phyloP scores from a whole-genome alignment of 2,797 vertebrate genomes.

The Eupleurogrammus muticus region DNA sequence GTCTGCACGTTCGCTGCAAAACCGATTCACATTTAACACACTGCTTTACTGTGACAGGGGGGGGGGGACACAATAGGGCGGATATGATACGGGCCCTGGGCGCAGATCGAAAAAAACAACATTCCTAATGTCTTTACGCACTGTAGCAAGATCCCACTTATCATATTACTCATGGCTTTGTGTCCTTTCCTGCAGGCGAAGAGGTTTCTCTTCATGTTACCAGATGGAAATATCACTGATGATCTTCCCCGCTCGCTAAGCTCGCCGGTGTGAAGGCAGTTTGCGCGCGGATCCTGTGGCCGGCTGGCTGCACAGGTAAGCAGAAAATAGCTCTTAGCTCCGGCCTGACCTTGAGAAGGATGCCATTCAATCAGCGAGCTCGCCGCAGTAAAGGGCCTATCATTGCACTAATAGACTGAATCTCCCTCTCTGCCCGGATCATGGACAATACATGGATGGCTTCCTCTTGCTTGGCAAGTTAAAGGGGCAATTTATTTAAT shows the following conservation, averaged over 20 bases:
- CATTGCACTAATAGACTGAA: constrained; percentile 80
- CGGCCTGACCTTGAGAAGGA: constrained; percentile 79
- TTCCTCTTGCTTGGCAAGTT: constrained; percentile 74
- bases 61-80: constrained; percentile 64
- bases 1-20: constrained; percentile 35
- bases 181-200: constrained; percentile 75
- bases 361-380: constrained; percentile 79
- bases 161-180: constrained; percentile 78
- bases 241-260: constrained; percentile 76
- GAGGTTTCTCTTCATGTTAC: constrained; percentile 77
- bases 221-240: constrained; percentile 76
- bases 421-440: constrained; percentile 72
- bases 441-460: constrained; percentile 73
- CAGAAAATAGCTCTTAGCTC: constrained; percentile 81
- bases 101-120: constrained; percentile 61
- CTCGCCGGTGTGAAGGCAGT: constrained; percentile 70
- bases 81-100: constrained; percentile 59
- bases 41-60: constrained; percentile 56
- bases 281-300: constrained; percentile 74
- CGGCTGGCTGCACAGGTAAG: constrained; percentile 82
- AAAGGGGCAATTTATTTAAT: constrained; percentile 76
- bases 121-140: constrained; percentile 70
- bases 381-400: constrained; percentile 74
- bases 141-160: constrained; percentile 62
- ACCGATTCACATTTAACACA: constrained; percentile 58